Base-by-base conservation (phyloP, 2,797 vertebrate genomes). In the Sebastes kiyomatsui region DNA sequence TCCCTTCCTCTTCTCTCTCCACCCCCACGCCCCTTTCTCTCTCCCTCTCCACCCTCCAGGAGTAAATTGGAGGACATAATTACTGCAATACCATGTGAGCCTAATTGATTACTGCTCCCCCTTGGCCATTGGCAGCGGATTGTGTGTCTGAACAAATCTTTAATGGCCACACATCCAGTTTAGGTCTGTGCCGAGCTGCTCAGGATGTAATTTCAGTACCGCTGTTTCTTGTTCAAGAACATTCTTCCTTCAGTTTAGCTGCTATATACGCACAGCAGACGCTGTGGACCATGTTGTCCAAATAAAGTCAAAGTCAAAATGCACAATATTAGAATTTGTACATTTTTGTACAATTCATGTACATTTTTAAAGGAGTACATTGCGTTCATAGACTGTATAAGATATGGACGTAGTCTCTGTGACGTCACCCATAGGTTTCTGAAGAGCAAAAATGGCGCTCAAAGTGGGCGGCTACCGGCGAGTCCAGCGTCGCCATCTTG, bases 31-130 rank as follows among this genome's bases (percentile, higher is more conserved):
- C 72, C 55, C 56, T 61, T 72, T 54, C 64, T 74, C 62, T 73
- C 65, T 77, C 87, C 67, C 80, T 84, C 86, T 86, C 65, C 86
- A 88, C 86, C 92, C 92, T 92, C 88, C 88, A 90, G 90, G 83
- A 93, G 88, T 89, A 90, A 92, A 94, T 88, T 90, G 89, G 89
- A 94, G 92, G 86, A 92, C 84, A 89, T 93, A 92, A 95, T 95
- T 93, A 91, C 90, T 87, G 82, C 86, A 92, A 77, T 93, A 93
- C 90, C 85, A 92, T 92, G 93, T 91, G 92, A 92, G 83, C 84
- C 89, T 94, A 94, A 94, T 95, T 94, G 94, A 94, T 94, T 94
- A 90, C 89, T 91, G 87, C 86, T 88, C 90, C 87, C 93, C 85
- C 68, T 88, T 81, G 87, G 90, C 89, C 81, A 89, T 86, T 92